Base-by-base conservation (phyloP, 2,888 invertebrate species). In the Mechanitis mazaeus region DNA sequence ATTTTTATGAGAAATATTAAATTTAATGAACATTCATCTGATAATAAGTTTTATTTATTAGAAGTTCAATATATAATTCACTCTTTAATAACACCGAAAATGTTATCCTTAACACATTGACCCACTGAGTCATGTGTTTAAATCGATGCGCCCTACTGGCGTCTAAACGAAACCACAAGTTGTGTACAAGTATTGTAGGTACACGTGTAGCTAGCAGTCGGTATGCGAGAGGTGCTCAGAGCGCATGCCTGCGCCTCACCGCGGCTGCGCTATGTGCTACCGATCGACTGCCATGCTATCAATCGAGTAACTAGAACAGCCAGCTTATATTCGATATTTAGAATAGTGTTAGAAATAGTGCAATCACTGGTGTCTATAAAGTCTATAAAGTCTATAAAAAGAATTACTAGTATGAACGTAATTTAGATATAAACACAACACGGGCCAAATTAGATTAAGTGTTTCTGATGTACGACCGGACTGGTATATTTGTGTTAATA, bases 401-500 rank as follows among this genome's bases (percentile, higher is more conserved):
- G 61, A 61, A 57, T 58, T 38, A 67, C 60, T 66, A 69, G 69
- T 67, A 70, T 65, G 64, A 66, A 71, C 65, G 71, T 71, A 69
- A 67, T 64, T 70, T 75, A 70, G 64, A 68, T 61, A 62, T 54
- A 62, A 64, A 64, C 66, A 64, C 54, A 58, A 71, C 62, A 67
- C 64, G 68, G 73, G 75, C 75, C 72, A 77, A 74, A 72, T 73
- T 71, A 69, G 66, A 71, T 71, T 72, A 78, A 75, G 81, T 81
- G 80, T 77, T 79, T 87, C 88, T 87, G 82, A 90, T 90, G 90
- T 88, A 78, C 84, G 82, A 85, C 82, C 80, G 79, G 74, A 75
- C 78, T 71, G 75, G 80, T 71, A 72, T 76, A 56, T 75, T 78
- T 63, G 77, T 82, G 68, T 76, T 84, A 67, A 71, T 87, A 64